These are phyloP conservation scores for Cheumatopsyche charites DNA, from an alignment of 1,140 invertebrate genomes.

Conservation along the genomic window DNA sequence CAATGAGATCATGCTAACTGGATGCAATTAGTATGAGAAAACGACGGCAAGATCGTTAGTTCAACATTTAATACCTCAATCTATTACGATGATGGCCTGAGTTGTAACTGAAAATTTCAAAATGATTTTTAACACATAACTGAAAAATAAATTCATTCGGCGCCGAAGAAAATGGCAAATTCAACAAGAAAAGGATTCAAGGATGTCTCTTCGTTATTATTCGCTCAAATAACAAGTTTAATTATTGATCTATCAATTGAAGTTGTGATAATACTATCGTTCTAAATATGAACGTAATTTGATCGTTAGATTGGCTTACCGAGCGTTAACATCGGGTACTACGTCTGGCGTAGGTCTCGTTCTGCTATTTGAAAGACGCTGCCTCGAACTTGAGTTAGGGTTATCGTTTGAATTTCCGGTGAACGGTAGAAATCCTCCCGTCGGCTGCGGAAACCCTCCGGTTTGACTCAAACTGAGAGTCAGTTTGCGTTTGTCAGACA, in stretches of 20 bases:
- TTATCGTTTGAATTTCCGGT: constrained; percentile 31
- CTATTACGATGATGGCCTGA: constrained; percentile 44
- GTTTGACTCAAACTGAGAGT: constrained; percentile 36
- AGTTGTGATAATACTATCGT: not conserved
- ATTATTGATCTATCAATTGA: not conserved
- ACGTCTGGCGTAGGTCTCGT: constrained; percentile 39
- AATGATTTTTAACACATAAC: not conserved
- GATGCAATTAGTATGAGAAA: constrained; percentile 19
- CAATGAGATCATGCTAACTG: constrained; percentile 6
- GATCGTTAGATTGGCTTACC: constrained; percentile 17
- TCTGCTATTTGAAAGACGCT: constrained; percentile 23
- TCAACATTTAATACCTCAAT: constrained; percentile 41
- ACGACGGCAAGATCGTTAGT: constrained; percentile 4
- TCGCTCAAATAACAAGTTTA: too few relatives aligned
- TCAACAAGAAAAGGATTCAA: too few relatives aligned
- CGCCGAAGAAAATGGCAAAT: too few relatives aligned
- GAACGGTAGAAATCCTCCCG: constrained; percentile 35
- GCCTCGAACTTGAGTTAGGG: constrained; percentile 30
- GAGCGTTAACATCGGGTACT: constrained; percentile 43
- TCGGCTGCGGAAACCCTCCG: constrained; percentile 38
- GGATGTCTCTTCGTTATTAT: too few relatives aligned
- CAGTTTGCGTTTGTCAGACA: constrained; percentile 39
- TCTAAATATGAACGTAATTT: not conserved
- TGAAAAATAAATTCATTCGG: too few relatives aligned
- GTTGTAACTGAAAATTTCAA: constrained; percentile 43